phyloP scores from a whole-genome alignment of 2,888 invertebrate genomes.

The Apamea epomidion region DNA sequence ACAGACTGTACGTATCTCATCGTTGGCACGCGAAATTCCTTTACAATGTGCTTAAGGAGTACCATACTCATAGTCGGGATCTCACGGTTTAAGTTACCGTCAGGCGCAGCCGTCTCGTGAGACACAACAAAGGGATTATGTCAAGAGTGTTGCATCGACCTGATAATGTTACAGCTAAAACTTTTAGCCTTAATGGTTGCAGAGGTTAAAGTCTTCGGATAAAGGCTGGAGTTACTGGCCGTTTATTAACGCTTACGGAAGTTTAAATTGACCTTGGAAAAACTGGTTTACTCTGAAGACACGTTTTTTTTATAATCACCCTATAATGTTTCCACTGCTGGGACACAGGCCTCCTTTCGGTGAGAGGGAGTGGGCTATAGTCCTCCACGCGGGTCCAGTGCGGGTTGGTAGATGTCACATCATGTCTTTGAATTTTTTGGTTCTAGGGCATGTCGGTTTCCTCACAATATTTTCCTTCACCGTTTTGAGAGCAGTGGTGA shows the following conservation, averaged over 20 bases:
- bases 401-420: background rate
- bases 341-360: background rate
- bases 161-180: slow-evolving; percentile 22
- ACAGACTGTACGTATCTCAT: background rate
- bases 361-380: background rate
- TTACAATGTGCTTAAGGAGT: background rate
- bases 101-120: slow-evolving; percentile 7
- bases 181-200: slow-evolving; percentile 14
- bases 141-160: slow-evolving; percentile 37
- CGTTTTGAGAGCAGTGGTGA: too few relatives aligned
- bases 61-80: slow-evolving; percentile 22
- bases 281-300: too few relatives aligned
- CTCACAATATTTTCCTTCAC: too few relatives aligned
- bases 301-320: background rate
- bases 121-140: slow-evolving; percentile 42
- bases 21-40: slow-evolving; percentile 21
- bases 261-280: background rate
- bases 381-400: background rate
- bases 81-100: slow-evolving; percentile 13
- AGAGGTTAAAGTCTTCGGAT: slow-evolving; percentile 6
- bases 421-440: background rate
- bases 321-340: too few relatives aligned
- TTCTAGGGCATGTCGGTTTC: too few relatives aligned
- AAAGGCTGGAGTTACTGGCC: background rate
- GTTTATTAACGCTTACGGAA: background rate